Evolutionary conservation across 2,113 vertebrate species (phyloP).

Genomic region (Triplophysa rosa): DNA sequence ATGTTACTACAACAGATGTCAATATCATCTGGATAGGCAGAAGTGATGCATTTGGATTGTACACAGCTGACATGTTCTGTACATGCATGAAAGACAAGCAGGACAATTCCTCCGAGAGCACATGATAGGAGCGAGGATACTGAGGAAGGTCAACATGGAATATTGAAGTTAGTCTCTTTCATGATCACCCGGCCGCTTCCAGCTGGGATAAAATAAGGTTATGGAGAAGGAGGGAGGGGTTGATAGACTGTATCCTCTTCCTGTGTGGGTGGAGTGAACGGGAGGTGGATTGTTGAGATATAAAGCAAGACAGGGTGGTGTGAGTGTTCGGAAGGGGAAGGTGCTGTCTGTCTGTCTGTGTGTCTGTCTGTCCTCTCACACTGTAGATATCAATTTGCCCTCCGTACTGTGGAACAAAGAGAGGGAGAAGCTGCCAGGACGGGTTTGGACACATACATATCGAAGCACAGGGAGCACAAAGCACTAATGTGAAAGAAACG

Average conservation of each 20-base stretch:
- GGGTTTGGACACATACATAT: constrained; percentile 58
- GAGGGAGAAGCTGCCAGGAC: constrained; percentile 77
- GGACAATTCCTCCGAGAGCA: constrained; percentile 61
- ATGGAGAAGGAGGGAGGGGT: constrained; percentile 29
- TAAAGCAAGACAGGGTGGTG: constrained; percentile 38
- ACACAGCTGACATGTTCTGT: constrained; percentile 57
- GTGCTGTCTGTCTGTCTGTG: constrained; percentile 66
- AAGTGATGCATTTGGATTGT: constrained; percentile 1
- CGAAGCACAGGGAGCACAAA: constrained; percentile 43
- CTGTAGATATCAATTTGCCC: constrained; percentile 96
- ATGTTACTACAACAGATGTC: neutral
- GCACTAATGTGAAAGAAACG: constrained; percentile 16
- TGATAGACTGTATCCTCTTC: constrained; percentile 47
- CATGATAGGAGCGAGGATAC: constrained; percentile 47
- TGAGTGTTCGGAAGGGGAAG: constrained; percentile 32
- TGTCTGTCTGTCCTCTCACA: constrained; percentile 82
- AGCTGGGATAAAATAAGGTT: constrained; percentile 25
- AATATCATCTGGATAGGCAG: neutral
- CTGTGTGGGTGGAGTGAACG: constrained; percentile 46
- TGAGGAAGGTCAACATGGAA: constrained; percentile 34
- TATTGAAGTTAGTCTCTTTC: constrained; percentile 27
- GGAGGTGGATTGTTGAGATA: constrained; percentile 37
- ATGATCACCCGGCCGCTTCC: constrained; percentile 12
- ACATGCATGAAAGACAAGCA: constrained; percentile 72
- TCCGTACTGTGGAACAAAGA: constrained; percentile 90